phyloP scores from a whole-genome alignment of 2,888 invertebrate species.

The Chrysolina haemoptera region DNA sequence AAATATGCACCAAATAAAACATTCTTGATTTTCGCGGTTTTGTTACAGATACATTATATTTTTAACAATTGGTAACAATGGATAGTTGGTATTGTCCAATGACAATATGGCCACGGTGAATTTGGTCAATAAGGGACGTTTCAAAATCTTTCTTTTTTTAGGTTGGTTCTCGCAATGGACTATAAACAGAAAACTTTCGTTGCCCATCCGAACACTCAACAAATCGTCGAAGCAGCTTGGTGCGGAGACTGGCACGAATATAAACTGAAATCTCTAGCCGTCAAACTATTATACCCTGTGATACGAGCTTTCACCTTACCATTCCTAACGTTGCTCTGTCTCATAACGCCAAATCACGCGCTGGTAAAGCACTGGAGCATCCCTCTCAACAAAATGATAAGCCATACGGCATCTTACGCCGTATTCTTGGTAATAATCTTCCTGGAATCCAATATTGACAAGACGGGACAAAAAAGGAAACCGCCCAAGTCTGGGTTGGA shows the following conservation, averaged over 20 bases:
- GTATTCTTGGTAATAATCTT: conserved; percentile 78
- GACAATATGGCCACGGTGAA: too few species aligned
- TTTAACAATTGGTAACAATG: too few species aligned
- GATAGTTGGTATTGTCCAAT: too few species aligned
- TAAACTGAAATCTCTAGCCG: conserved; percentile 61
- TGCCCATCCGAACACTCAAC: conserved; percentile 83
- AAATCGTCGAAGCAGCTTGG: conserved; percentile 79
- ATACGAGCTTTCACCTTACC: conserved; percentile 69
- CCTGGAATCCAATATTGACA: conserved; percentile 75
- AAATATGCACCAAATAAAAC: too few species aligned
- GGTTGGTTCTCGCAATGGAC: conserved; percentile 79
- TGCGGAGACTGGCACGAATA: conserved; percentile 72
- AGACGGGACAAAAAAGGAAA: conserved; percentile 73
- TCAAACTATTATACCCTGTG: conserved; percentile 59
- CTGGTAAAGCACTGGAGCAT: conserved; percentile 74
- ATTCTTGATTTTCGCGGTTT: too few species aligned
- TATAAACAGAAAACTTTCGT: conserved; percentile 82
- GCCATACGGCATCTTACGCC: conserved; percentile 77
- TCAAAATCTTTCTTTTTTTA: conserved; percentile 44
- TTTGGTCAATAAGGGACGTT: too few species aligned
- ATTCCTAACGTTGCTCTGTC: conserved; percentile 68
- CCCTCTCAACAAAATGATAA: conserved; percentile 82
- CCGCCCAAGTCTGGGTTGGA: conserved; percentile 75
- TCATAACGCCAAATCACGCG: conserved; percentile 69
- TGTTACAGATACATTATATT: too few species aligned